These are phyloP conservation scores for Orchestia grillus DNA, from an alignment of 1,140 invertebrate genomes.

Conservation along the genomic window DNA sequence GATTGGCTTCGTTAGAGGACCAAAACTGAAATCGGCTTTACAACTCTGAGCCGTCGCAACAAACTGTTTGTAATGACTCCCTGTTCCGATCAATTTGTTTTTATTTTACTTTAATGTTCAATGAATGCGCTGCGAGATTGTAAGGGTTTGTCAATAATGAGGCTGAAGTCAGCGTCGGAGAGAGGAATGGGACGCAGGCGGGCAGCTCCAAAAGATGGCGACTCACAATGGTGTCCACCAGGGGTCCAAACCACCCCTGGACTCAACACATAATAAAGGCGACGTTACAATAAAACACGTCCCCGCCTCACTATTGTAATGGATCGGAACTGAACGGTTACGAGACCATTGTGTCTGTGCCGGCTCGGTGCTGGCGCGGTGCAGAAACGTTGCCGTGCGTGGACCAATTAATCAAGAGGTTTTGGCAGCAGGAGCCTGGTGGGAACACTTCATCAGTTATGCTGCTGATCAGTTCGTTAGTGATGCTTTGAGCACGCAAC, in stretches of 20 bases:
- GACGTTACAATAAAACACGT: conserved; percentile 35
- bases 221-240: not conserved
- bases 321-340: not conserved
- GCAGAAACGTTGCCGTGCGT: not conserved
- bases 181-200: conserved; percentile 5
- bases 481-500: not conserved
- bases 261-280: not conserved
- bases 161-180: not conserved
- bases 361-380: not conserved
- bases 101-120: not conserved
- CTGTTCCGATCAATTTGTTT: conserved; percentile 25
- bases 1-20: not conserved
- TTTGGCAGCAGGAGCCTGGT: conserved; percentile 4
- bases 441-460: conserved; percentile 20
- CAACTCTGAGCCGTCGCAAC: not conserved
- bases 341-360: not conserved
- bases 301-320: not conserved
- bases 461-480: conserved; percentile 35
- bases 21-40: not conserved
- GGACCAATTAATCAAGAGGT: conserved; percentile 27
- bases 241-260: conserved; percentile 36
- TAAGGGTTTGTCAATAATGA: not conserved
- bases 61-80: conserved; percentile 19
- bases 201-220: not conserved
- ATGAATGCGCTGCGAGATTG: not conserved